Percentiles rank a stretch among this genome's conserved stretches.
phyloP scores from a whole-genome alignment of 2,888 invertebrate genomes.

The Ectropis crepuscularia region DNA sequence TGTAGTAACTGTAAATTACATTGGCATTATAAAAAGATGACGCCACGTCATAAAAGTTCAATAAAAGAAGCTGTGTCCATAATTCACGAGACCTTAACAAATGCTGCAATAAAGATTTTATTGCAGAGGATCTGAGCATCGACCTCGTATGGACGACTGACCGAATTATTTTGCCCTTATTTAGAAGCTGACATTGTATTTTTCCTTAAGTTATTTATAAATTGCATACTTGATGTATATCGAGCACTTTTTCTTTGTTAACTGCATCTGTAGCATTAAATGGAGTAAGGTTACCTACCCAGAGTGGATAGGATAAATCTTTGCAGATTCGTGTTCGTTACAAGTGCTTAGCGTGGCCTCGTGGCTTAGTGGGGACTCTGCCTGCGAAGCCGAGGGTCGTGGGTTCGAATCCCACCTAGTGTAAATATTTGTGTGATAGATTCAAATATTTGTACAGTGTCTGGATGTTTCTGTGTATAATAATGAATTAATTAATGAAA shows the following conservation, averaged over 20 bases:
- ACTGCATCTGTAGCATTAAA: background rate
- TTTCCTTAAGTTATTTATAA: conserved; percentile 7
- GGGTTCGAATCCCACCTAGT: too few species aligned
- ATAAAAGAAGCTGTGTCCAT: conserved; percentile 61
- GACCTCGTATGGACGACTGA: conserved; percentile 50
- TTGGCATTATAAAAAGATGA: conserved; percentile 63
- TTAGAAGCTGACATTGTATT: conserved; percentile 47
- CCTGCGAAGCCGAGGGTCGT: too few species aligned
- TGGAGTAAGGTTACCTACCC: too few species aligned
- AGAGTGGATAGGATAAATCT: too few species aligned
- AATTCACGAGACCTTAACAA: conserved; percentile 60
- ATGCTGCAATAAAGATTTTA: conserved; percentile 40
- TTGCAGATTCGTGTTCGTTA: too few species aligned
- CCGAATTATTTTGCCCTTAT: conserved; percentile 66
- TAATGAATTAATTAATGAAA: too few species aligned
- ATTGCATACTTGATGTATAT: background rate
- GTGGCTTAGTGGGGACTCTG: too few species aligned
- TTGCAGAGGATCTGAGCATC: conserved; percentile 30
- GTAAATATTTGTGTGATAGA: too few species aligned
- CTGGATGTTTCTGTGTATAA: too few species aligned
- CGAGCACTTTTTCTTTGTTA: background rate
- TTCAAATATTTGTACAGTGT: too few species aligned
- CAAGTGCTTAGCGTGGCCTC: too few species aligned
- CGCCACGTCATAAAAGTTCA: conserved; percentile 57
- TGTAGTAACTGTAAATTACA: conserved; percentile 41